These are phyloP conservation scores for Hydriomena furcata DNA, from an alignment of 2,888 invertebrate species.

Conservation along the genomic window DNA sequence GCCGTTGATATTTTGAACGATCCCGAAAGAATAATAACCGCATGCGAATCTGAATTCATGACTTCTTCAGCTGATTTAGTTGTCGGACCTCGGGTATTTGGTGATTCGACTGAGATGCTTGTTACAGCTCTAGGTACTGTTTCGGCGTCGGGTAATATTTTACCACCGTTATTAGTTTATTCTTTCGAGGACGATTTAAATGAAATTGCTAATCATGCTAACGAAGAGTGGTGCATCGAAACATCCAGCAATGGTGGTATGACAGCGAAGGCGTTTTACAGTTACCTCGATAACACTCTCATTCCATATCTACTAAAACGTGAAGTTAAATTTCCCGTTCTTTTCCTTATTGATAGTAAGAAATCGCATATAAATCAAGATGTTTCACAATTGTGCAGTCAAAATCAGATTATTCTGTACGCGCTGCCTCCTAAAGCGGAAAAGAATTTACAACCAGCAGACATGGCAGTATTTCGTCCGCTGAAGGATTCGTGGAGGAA, in stretches of 20 bases:
- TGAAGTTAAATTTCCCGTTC: neutral
- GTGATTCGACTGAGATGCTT: neutral
- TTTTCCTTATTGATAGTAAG: neutral
- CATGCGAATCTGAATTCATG: neutral
- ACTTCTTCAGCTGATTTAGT: neutral
- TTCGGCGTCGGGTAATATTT: neutral
- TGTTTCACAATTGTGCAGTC: neutral
- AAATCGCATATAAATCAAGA: neutral
- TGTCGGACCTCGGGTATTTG: neutral
- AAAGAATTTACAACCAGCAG: neutral
- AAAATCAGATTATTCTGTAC: neutral
- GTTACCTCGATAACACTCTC: neutral
- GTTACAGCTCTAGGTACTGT: neutral
- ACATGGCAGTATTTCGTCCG: neutral
- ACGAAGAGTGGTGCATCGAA: neutral
- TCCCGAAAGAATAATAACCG: neutral
- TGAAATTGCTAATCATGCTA: neutral
- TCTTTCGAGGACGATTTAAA: neutral
- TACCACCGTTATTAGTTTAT: neutral
- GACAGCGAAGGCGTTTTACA: neutral
- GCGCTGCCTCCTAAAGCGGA: neutral
- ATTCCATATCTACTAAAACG: neutral
- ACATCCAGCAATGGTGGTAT: neutral
- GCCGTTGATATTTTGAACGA: neutral
- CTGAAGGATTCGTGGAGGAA: neutral